Base-by-base conservation (phyloP, 2,797 vertebrate species). In the Kryptopterus vitreolus region DNA sequence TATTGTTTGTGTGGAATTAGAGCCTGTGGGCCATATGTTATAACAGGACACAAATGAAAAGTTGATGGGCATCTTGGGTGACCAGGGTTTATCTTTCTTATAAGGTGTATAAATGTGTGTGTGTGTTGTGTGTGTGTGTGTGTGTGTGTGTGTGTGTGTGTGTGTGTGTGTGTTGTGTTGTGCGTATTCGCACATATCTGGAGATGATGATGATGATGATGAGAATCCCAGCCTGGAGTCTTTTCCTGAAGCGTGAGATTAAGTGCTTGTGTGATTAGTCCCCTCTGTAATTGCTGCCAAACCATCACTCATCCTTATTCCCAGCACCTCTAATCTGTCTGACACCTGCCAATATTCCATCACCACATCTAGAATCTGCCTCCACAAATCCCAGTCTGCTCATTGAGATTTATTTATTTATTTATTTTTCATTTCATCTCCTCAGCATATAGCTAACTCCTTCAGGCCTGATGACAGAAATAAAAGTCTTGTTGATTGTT, bases 1-100 rank as follows among this genome's bases (percentile, higher is more conserved):
- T 90, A 89, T 90, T 91, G 90, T 91, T 90, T 89, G 85, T 87
- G 85, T 79, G 87, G 89, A 90, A 92, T 91, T 91, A 90, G 80
- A 87, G 83, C 85, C 88, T 86, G 85, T 78, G 52, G 88, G 81
- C 85, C 84, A 85, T 83, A 85, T 86, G 78, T 81, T 66, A 71
- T 79, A 82, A 81, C 18, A 71, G 77, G 86, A 90, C 85, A 85
- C 80, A 53, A 63, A 81, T 71, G 43, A 77, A 79, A 81, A 75
- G 79, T 88, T 84, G 85, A 89, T 87, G 84, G 86, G 77, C 84
- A 89, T 87, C 78, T 84, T 80, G 84, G 86, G 66, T 85, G 84
- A 82, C 84, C 85, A 62, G 55, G 83, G 84, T 86, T 89, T 85
- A 90, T 90, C 83, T 84, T 78, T 86, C 85, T 90, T 88, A 90